Evolutionary conservation across 2,113 vertebrate genomes (phyloP), one percentile per base, ranked within the genome.

Genomic region (Cyprinus carpio): DNA sequence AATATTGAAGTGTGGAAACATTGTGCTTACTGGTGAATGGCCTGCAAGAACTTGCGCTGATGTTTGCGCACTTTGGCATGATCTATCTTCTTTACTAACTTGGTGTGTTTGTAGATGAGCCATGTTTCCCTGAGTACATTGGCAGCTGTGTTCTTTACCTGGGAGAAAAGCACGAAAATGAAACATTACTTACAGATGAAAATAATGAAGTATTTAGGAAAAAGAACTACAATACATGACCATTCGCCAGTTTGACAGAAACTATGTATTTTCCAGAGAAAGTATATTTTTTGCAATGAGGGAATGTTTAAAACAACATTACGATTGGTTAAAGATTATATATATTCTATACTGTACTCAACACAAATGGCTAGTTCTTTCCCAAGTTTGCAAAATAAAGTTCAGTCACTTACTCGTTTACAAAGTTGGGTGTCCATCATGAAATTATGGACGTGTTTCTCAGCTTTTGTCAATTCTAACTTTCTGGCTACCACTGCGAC

Each of bases 21-120:
- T 5, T 40, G 29, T 82, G 97, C 97, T 94, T 96, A 99, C 97
- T 99, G 96, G 94, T 99, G 97, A 88, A 99, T 99, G 91, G 98
- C 97, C 94, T 99, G 97, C 87, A 99, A 95, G 95, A 99, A 99
- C 95, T 99, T 98, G 90, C 97, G 97, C 94, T 99, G 97, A 94
- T 99, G 97, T 93, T 96, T 97, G 88, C 98, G 96, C 78, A 98
- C 97, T 92, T 94, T 96, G 90, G 96, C 94, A 18, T 91, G 96
- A 90, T 99, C 98, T 20, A 96, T 93, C 92, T 96, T 98, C 92
- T 96, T 96, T 88, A 96, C 97, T 91, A 99, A 95, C 92, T 96
- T 97, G 85, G 96, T 98, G 93, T 99, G 94, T 95, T 98, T 99
- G 92, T 99, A 97, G 92, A 98, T 99, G 81, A 99, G 97, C 98